Percentiles rank a stretch among this genome's conserved stretches.
These are phyloP conservation scores for Monopis laevigella DNA, from an alignment of 2,888 invertebrate genomes.

Conservation along the genomic window DNA sequence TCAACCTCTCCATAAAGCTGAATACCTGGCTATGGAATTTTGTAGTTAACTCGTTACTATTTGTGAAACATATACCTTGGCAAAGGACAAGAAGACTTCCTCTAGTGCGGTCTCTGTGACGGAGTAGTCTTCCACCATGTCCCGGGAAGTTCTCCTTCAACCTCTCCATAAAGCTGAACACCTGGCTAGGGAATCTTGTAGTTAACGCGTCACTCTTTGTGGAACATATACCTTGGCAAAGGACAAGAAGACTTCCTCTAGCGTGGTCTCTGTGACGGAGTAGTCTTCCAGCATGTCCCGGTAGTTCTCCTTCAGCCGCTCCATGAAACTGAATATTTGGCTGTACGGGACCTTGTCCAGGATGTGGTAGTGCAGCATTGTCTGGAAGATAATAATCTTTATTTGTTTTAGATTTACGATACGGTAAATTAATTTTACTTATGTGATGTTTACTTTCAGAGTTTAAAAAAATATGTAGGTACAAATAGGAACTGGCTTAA, in stretches of 20 bases:
- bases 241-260: constrained; percentile 75
- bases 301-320: constrained; percentile 48
- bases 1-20: too few species aligned
- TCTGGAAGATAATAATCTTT: constrained; percentile 38
- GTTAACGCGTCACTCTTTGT: too few species aligned
- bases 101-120: constrained; percentile 82
- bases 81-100: constrained; percentile 70
- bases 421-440: not conserved
- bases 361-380: constrained; percentile 75
- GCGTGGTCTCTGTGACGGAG: constrained; percentile 79
- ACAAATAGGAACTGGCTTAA: too few species aligned
- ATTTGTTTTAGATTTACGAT: not conserved
- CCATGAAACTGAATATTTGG: constrained; percentile 70
- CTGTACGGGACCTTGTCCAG: constrained; percentile 67
- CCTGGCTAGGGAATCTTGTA: constrained; percentile 63
- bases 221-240: too few species aligned
- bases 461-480: too few species aligned
- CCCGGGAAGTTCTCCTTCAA: constrained; percentile 40
- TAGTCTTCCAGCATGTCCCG: constrained; percentile 72
- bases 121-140: constrained; percentile 75
- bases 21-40: too few species aligned
- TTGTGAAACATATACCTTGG: too few species aligned
- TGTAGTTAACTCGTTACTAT: too few species aligned
- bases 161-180: constrained; percentile 70
- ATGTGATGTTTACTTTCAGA: too few species aligned